Evolutionary conservation across 2,797 vertebrate genomes (phyloP).

Genomic region (Anguilla pacifica): DNA sequence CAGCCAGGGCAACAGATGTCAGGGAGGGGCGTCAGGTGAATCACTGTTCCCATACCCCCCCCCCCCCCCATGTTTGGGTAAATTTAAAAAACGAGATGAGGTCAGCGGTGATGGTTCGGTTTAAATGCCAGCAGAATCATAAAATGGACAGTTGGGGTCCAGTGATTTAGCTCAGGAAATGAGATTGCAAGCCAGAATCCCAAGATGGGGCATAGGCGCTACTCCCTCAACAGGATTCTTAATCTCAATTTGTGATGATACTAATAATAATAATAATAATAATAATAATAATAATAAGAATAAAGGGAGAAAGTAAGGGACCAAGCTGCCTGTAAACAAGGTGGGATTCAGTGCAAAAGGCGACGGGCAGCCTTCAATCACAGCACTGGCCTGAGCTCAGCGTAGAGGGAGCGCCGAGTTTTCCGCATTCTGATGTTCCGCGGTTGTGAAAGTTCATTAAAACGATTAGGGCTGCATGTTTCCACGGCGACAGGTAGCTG

Average conservation of each 20-base stretch:
- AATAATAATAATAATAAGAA: neutral
- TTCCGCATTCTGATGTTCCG: neutral
- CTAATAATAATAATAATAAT: neutral
- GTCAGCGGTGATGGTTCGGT: neutral
- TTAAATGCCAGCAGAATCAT: neutral
- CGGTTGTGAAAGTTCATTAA: neutral
- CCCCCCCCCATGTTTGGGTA: neutral
- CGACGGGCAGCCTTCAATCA: constrained; percentile 15
- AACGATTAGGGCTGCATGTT: neutral
- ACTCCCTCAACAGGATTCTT: too few species aligned
- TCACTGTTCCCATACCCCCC: neutral
- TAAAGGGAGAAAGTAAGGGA: neutral
- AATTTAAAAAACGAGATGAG: neutral
- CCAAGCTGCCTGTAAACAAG: neutral
- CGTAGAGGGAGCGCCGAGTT: neutral
- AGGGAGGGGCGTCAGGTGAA: neutral
- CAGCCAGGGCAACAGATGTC: neutral
- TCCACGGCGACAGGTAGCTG: neutral
- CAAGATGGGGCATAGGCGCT: too few species aligned
- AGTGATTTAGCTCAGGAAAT: too few species aligned
- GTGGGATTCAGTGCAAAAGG: constrained; percentile 1
- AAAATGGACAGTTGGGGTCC: too few species aligned
- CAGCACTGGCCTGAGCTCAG: neutral
- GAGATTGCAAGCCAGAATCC: too few species aligned
- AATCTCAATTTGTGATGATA: neutral